Conservation (phyloP, 2,797 vertebrate genomes). For the Darevskia nairensis region DNA sequence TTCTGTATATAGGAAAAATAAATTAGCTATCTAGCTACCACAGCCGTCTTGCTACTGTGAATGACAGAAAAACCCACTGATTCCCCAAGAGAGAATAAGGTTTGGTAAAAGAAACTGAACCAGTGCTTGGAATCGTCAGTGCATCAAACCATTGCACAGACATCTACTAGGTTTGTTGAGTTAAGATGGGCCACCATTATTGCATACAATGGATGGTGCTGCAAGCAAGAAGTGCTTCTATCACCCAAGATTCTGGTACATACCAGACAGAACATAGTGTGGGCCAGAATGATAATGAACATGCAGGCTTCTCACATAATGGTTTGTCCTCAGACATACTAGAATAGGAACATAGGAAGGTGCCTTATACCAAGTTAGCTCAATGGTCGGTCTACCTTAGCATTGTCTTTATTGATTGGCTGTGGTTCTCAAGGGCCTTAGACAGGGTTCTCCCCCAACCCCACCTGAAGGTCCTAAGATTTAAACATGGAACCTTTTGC, state of each 20-base stretch:
- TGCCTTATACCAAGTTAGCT: no score
- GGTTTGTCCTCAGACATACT: neutral
- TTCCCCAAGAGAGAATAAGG: neutral
- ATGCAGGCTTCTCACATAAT: neutral
- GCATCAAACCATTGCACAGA: neutral
- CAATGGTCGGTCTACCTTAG: no score
- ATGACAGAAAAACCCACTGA: neutral
- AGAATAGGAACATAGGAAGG: neutral
- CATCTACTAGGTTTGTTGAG: neutral
- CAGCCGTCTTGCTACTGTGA: neutral
- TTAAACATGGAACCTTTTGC: no score
- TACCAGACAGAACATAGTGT: neutral
- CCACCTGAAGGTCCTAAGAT: no score
- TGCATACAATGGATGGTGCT: neutral
- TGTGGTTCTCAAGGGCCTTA: neutral
- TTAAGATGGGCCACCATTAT: neutral
- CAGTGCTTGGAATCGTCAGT: neutral
- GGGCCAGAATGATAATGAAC: neutral
- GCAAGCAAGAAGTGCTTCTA: neutral
- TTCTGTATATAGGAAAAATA: neutral
- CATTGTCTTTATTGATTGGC: neutral
- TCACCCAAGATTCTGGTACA: neutral
- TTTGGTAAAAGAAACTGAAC: neutral
- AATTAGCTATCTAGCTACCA: neutral
- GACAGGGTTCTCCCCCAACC: neutral